These are phyloP conservation scores for Melieria crassipennis DNA, from an alignment of 2,888 invertebrate genomes.

Conservation along the genomic window DNA sequence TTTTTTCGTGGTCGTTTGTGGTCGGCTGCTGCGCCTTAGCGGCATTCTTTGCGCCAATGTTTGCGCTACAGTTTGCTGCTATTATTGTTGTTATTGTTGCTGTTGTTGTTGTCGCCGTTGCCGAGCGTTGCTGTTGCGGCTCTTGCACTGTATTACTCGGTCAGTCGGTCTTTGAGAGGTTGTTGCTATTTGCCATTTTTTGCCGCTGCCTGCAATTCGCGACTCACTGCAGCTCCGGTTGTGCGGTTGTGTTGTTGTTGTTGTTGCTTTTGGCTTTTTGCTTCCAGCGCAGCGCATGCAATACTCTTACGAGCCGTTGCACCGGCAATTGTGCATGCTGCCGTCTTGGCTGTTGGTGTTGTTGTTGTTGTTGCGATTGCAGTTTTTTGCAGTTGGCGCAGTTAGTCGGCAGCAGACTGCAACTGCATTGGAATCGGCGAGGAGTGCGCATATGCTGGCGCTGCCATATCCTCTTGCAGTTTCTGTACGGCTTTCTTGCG, in stretches of 20 bases:
- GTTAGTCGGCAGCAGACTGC: conserved; percentile 28
- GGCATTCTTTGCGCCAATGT: background rate
- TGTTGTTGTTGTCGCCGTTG: background rate
- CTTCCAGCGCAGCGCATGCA: background rate
- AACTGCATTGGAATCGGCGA: conserved; percentile 40
- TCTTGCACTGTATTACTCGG: conserved; percentile 67
- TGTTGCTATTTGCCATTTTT: conserved; percentile 59
- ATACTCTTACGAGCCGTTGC: conserved; percentile 34
- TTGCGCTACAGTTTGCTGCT: too few relatives aligned
- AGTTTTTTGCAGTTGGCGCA: conserved; percentile 30
- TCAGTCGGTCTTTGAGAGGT: conserved; percentile 68
- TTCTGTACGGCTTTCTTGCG: conserved; percentile 66
- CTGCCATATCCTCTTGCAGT: conserved; percentile 63
- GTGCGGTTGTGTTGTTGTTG: conserved; percentile 33
- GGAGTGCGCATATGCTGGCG: conserved; percentile 37
- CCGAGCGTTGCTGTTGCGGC: conserved; percentile 24
- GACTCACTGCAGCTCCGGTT: conserved; percentile 37
- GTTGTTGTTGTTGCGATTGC: conserved; percentile 47
- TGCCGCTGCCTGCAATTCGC: conserved; percentile 39
- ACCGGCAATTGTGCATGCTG: conserved; percentile 27
- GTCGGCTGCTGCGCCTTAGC: background rate
- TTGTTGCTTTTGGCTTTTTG: conserved; percentile 28
- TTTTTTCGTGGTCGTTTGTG: background rate
- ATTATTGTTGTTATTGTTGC: too few relatives aligned
- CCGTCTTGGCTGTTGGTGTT: conserved; percentile 44